phyloP scores from a whole-genome alignment of 1,140 invertebrate genomes.

The Rhagoletis zephyria region DNA sequence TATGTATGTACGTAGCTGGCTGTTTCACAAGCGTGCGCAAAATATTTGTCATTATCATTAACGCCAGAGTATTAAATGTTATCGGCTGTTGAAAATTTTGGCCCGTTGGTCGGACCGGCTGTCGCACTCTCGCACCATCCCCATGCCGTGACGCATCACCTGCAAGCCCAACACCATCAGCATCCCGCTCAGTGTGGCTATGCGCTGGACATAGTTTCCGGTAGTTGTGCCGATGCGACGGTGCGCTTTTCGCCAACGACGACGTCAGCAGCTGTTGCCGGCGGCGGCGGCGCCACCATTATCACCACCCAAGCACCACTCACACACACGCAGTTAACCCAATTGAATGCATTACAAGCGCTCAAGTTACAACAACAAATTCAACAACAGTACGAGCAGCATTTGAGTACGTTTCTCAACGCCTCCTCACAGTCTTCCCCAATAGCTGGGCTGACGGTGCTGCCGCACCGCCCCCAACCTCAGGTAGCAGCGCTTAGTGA shows the following conservation, averaged over 20 bases:
- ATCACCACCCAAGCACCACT: neutral
- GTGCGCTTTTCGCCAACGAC: slow-evolving; percentile 5
- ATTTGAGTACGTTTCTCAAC: slow-evolving; percentile 11
- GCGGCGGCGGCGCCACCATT: neutral
- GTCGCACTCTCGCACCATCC: slow-evolving; percentile 43
- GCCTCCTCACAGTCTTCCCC: slow-evolving; percentile 24
- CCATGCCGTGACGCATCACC: slow-evolving; percentile 21
- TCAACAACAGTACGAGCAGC: slow-evolving; percentile 49
- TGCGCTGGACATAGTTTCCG: slow-evolving; percentile 32
- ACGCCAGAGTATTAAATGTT: slow-evolving; percentile 53
- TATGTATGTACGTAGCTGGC: neutral
- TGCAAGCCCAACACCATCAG: slow-evolving; percentile 27
- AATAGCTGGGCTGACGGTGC: neutral
- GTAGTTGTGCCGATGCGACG: neutral
- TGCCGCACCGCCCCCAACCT: slow-evolving; percentile 20
- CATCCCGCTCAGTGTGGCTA: slow-evolving; percentile 7
- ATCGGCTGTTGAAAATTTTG: slow-evolving; percentile 55
- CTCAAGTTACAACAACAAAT: slow-evolving; percentile 51
- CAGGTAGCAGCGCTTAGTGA: neutral
- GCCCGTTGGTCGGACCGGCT: slow-evolving; percentile 44
- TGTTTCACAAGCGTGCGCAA: neutral
- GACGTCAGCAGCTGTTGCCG: neutral
- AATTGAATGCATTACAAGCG: slow-evolving; percentile 43
- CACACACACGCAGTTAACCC: slow-evolving; percentile 18
- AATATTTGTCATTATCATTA: slow-evolving; percentile 35